A percentile compares a stretch with the other conserved stretches of the same genome.
These are phyloP conservation scores for Meandrusa payeni DNA, from an alignment of 2,888 invertebrate species.

Conservation along the genomic window DNA sequence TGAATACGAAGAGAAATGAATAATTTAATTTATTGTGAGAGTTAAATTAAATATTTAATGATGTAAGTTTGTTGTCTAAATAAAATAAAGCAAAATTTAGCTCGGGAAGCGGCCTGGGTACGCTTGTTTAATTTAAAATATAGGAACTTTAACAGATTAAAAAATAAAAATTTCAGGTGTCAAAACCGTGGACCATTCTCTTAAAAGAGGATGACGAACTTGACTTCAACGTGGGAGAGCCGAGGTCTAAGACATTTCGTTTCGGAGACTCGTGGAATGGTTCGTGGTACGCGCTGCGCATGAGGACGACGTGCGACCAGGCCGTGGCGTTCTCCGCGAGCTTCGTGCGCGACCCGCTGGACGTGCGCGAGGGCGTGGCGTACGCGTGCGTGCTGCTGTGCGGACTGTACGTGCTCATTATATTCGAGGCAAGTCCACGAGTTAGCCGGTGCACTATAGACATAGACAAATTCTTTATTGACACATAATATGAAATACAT, in stretches of 20 bases:
- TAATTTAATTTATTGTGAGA: too few relatives aligned
- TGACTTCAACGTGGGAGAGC: slow-evolving; percentile 78
- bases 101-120: too few relatives aligned
- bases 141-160: too few relatives aligned
- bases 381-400: slow-evolving; percentile 87
- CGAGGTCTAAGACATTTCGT: slow-evolving; percentile 59
- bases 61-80: too few relatives aligned
- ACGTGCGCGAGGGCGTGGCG: slow-evolving; percentile 84
- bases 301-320: slow-evolving; percentile 40
- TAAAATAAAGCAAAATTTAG: too few relatives aligned
- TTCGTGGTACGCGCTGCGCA: slow-evolving; percentile 36
- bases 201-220: slow-evolving; percentile 80
- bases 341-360: slow-evolving; percentile 84
- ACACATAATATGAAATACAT: too few relatives aligned
- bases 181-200: slow-evolving; percentile 81
- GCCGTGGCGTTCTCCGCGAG: slow-evolving; percentile 55
- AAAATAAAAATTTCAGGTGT: slow-evolving; percentile 56
- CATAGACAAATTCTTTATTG: too few relatives aligned
- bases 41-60: too few relatives aligned
- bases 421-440: slow-evolving; percentile 90
- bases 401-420: slow-evolving; percentile 89
- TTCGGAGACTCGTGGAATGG: slow-evolving; percentile 37
- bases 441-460: too few relatives aligned
- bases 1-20: too few relatives aligned
- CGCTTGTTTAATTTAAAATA: too few relatives aligned